Conservation (phyloP, 2,797 vertebrate genomes). For the Cichlasoma orientale region DNA sequence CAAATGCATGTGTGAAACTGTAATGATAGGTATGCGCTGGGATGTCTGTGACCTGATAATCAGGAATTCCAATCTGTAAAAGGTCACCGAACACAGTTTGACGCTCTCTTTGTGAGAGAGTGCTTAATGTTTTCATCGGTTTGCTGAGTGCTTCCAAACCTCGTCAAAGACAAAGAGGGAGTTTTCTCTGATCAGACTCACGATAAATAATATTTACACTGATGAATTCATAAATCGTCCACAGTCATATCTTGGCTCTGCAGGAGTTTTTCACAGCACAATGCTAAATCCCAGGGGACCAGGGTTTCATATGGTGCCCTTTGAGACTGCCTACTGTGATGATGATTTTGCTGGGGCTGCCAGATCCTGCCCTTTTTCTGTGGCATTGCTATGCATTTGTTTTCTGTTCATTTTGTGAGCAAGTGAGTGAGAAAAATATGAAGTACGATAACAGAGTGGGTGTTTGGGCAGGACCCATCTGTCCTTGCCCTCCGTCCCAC, state of each 20-base stretch:
- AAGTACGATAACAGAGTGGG: constrained; percentile 33
- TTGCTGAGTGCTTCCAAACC: background rate
- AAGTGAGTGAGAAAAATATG: constrained; percentile 28
- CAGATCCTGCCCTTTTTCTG: constrained; percentile 51
- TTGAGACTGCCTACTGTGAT: constrained; percentile 40
- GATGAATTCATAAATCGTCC: constrained; percentile 11
- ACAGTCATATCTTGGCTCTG: background rate
- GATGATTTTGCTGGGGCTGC: constrained; percentile 32
- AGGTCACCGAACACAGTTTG: constrained; percentile 14
- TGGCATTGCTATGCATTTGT: constrained; percentile 20
- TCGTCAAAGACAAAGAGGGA: background rate
- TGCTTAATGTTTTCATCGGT: background rate
- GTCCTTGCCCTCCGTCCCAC: constrained; percentile 58
- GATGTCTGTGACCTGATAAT: constrained; percentile 57
- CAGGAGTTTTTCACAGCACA: constrained; percentile 40
- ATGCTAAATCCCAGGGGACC: constrained; percentile 43
- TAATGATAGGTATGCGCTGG: constrained; percentile 39
- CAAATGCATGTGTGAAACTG: constrained; percentile 28
- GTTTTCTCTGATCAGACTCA: background rate
- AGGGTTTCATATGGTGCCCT: constrained; percentile 44
- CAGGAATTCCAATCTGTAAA: constrained; percentile 63
- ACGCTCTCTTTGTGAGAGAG: background rate
- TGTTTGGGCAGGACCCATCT: constrained; percentile 67
- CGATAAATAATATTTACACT: constrained; percentile 10
- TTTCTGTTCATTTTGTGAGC: constrained; percentile 37